Conservation (phyloP, 2,888 invertebrate genomes). For the Laothoe populi region DNA sequence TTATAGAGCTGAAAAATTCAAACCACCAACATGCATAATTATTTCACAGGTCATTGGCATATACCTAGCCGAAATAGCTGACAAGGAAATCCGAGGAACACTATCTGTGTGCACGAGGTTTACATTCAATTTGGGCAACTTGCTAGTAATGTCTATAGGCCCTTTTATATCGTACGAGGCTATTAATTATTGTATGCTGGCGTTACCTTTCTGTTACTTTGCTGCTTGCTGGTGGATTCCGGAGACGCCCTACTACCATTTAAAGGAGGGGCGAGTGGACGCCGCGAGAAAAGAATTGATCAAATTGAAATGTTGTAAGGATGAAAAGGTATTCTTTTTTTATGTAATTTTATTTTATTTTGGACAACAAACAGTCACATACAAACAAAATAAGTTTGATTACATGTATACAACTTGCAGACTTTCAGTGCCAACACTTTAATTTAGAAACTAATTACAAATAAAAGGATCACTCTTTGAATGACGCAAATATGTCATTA, state of each 20-base stretch:
- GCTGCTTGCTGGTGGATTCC: slow-evolving; percentile 82
- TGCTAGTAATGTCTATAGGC: slow-evolving; percentile 69
- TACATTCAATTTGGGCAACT: slow-evolving; percentile 68
- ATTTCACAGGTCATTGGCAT: slow-evolving; percentile 71
- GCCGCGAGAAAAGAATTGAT: slow-evolving; percentile 71
- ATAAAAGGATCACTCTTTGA: too few species aligned
- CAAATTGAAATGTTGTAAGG: slow-evolving; percentile 63
- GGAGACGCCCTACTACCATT: slow-evolving; percentile 84
- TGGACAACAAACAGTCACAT: too few species aligned
- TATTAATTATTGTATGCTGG: slow-evolving; percentile 69
- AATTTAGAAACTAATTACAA: too few species aligned
- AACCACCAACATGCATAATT: too few species aligned
- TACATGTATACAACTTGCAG: too few species aligned
- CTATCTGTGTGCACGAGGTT: slow-evolving; percentile 62
- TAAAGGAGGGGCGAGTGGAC: slow-evolving; percentile 75
- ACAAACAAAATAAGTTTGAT: too few species aligned
- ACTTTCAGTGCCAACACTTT: too few species aligned
- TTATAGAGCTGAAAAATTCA: too few species aligned
- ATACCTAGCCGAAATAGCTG: slow-evolving; percentile 76
- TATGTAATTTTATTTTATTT: too few species aligned
- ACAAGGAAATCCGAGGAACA: slow-evolving; percentile 72
- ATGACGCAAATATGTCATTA: too few species aligned
- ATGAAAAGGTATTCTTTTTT: slow-evolving; percentile 50
- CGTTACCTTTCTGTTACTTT: slow-evolving; percentile 75
- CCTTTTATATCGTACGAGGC: slow-evolving; percentile 66